phyloP scores from a whole-genome alignment of 2,113 vertebrate genomes.

The Marmota flaviventris region DNA sequence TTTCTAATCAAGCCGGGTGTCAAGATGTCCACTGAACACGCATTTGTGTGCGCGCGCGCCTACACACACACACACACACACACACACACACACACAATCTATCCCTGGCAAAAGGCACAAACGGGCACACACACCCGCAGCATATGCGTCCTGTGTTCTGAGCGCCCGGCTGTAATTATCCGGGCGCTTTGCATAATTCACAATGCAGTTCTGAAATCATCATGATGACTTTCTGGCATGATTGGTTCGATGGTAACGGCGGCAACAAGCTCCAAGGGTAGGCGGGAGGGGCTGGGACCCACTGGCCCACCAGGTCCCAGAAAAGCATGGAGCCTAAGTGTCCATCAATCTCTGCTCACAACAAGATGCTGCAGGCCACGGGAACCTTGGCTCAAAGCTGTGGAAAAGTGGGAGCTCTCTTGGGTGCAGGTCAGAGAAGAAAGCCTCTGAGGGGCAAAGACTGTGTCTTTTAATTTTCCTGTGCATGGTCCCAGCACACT shows the following conservation, averaged over 20 bases:
- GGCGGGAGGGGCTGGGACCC: neutral
- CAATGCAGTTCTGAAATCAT: conserved; percentile 80
- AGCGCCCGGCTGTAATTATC: conserved; percentile 76
- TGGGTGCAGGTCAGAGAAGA: neutral
- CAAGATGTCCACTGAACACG: neutral
- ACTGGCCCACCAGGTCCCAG: neutral
- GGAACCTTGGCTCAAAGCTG: neutral
- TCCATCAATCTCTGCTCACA: neutral
- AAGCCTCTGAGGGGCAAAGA: neutral
- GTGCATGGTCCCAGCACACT: neutral
- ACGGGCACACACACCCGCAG: neutral
- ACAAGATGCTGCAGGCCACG: neutral
- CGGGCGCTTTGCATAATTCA: conserved; percentile 78
- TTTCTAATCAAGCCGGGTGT: conserved; percentile 25
- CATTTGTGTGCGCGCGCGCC: neutral
- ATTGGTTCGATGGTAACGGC: conserved; percentile 62
- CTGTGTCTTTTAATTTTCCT: neutral
- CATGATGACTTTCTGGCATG: conserved; percentile 81
- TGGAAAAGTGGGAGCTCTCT: neutral
- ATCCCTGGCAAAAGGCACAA: conserved; percentile 61
- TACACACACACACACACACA: neutral
- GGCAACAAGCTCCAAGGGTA: conserved; percentile 5
- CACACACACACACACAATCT: neutral
- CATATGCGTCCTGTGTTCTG: conserved; percentile 65
- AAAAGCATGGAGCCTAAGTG: neutral